Conservation (phyloP, 2,113 vertebrate species). For the Carassius auratus region DNA sequence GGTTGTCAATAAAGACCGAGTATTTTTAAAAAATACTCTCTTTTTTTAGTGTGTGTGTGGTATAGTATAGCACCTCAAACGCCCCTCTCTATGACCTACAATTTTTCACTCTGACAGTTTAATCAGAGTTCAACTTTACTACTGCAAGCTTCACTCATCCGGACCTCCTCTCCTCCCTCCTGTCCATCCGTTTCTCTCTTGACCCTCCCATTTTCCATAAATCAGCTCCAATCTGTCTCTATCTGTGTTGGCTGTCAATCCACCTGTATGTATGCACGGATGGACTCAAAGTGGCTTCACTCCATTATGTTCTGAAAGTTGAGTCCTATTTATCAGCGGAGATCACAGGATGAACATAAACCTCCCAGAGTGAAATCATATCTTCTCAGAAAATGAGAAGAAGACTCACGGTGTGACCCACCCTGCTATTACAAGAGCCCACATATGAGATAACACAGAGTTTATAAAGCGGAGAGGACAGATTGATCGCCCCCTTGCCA, state of each 20-base stretch:
- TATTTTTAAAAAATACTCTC: too few relatives aligned
- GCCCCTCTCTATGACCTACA: slow-evolving; percentile 48
- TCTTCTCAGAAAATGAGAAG: not conserved
- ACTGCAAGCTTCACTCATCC: slow-evolving; percentile 10
- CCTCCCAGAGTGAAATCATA: not conserved
- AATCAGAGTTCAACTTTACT: slow-evolving; percentile 59
- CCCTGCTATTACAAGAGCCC: not conserved
- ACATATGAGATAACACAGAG: not conserved
- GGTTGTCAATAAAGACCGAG: too few relatives aligned
- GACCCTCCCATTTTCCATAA: slow-evolving; percentile 31
- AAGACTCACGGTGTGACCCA: not conserved
- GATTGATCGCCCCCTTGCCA: slow-evolving; percentile 44
- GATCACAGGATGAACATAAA: slow-evolving; percentile 7
- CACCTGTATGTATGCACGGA: not conserved
- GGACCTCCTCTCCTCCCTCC: slow-evolving; percentile 16
- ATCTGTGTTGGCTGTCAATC: slow-evolving; percentile 12
- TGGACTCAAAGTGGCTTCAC: not conserved
- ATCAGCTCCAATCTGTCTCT: slow-evolving; percentile 40
- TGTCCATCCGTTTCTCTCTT: slow-evolving; percentile 6
- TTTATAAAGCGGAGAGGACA: slow-evolving; percentile 28
- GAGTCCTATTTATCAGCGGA: not conserved
- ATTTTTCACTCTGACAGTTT: slow-evolving; percentile 65
- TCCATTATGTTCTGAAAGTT: not conserved
- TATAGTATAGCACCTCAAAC: not conserved
- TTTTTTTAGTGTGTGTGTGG: too few relatives aligned